phyloP scores from a whole-genome alignment of 2,888 invertebrate genomes.

The Autographa gamma region DNA sequence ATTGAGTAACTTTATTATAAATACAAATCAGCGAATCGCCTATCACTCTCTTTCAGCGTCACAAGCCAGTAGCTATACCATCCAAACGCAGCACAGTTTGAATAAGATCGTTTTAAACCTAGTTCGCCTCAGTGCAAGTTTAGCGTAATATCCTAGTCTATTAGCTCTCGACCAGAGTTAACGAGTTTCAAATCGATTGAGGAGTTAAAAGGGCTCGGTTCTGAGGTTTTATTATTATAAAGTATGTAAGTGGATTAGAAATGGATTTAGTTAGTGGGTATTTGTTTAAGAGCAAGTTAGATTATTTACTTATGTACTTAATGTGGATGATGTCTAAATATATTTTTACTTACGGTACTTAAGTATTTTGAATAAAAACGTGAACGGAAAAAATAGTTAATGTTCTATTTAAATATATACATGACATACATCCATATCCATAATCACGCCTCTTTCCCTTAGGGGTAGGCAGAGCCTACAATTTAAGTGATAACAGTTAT shows the following conservation, averaged over 20 bases:
- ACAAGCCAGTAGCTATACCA: conserved; percentile 19
- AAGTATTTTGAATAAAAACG: too few relatives aligned
- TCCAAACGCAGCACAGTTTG: conserved; percentile 37
- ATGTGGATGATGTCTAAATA: too few relatives aligned
- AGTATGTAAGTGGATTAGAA: neutral
- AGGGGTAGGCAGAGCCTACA: too few relatives aligned
- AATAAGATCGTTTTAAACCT: conserved; percentile 57
- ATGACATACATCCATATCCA: too few relatives aligned
- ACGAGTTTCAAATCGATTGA: conserved; percentile 54
- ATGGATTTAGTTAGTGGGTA: neutral
- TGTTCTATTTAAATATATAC: too few relatives aligned
- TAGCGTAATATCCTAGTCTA: conserved; percentile 51
- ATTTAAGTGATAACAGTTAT: too few relatives aligned
- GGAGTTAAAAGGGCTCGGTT: conserved; percentile 22
- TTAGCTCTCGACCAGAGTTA: conserved; percentile 48
- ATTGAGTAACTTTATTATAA: too few relatives aligned
- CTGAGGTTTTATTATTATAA: conserved; percentile 7
- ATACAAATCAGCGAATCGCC: too few relatives aligned
- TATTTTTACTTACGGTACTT: too few relatives aligned
- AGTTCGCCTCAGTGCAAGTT: conserved; percentile 58
- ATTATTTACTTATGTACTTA: neutral
- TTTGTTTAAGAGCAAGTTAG: neutral
- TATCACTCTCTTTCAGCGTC: neutral
- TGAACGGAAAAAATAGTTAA: too few relatives aligned
- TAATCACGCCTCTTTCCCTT: too few relatives aligned